Base-by-base conservation (phyloP, 2,888 invertebrate species). In the Scaptodrosophila latifasciaeformis region DNA sequence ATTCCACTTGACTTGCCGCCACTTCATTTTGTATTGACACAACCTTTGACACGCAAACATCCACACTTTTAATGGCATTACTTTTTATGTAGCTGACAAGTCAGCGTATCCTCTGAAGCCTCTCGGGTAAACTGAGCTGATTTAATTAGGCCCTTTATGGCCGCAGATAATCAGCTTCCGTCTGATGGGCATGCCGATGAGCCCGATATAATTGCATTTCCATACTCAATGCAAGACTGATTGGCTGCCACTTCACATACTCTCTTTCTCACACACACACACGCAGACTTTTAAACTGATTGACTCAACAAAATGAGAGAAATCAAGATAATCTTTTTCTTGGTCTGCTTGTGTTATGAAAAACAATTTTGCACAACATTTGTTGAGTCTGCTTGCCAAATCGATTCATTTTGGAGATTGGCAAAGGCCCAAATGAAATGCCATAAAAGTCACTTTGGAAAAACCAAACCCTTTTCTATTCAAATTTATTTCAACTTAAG, bases 81-180 rank as follows among this genome's bases (percentile, higher is more conserved):
- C 29, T 56, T 64, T 61, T 56, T 18, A 40, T 3, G 40, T 13
- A 18, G 17, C 18, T 19, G 40, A n/a, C n/a, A n/a, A n/a, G n/a
- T n/a, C n/a, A n/a, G n/a, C 24, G n/a, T 21, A 29, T 40, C 40
- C 21, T 30, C 21, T 43, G 30, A 43, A 7, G 30, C 31, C 4
- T 6, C 1, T 5, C 13, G 5, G 15, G 35, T 44, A 24, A 30
- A 27, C 13, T 19, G 5, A 19, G 34, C 21, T 30, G 29, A 58
- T 57, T 54, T 56, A 67, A 65, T 65, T 59, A 59, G 49, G 52
- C 60, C 54, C 49, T 54, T 66, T 66, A 54, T 66, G 49, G n/a
- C 17, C 49, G 29, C 29, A 40, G 52, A 65, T 53, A 54, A 52
- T 46, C n/a, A n/a, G n/a, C n/a, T n/a, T n/a, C n/a, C n/a, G n/a